Evolutionary conservation across 2,888 invertebrate genomes (phyloP), one percentile per base, ranked within the genome.

Genomic region (Oasisia sp.): DNA sequence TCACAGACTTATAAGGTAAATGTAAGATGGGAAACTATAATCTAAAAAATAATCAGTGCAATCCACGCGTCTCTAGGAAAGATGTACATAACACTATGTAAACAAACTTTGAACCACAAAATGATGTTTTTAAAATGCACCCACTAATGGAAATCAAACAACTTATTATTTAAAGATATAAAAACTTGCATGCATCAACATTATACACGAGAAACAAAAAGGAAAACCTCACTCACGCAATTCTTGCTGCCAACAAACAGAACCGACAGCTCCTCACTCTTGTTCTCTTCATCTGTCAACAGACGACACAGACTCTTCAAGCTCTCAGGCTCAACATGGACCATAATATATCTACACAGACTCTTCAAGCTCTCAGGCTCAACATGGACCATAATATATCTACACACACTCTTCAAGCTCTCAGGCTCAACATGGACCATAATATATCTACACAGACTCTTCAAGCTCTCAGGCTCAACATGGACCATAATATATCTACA

Each of bases 221-320:
- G 11, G 32, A 91, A 91, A 32, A 45, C 12, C 0, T 38, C 89
- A 95, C 95, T 94, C 94, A 96, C 96, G 92, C 95, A 94, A 93
- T 95, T 95, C 94, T 95, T 96, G 92, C 95, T 95, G 32, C 96
- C 96, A 92, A 95, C 93, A 44, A 96, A 92, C 91, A 96, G 94
- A 11, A 96, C 94, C 74, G 95, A 94, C 58, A 95, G 94, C 92
- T 96, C 95, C 92, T 95, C 95, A 92, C 93, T 93, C 50, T 94
- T 93, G 90, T 93, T 93, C 91, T 95, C 95, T 27, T 74, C 74
- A n/a, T 74, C 74, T 74, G 74, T 27, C 14, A 74, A 74, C 27
- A 74, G 74, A 74, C 14, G 74, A 93, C 94, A 32, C 32, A 50
- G n/a, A 19, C 27, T 58, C 32, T 27, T 91, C 14, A 32, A 32